A percentile compares a stretch with the other conserved stretches of the same genome.
These are phyloP conservation scores for Platyrinchus mystaceus DNA, from an alignment of 2,797 vertebrate species.

Conservation along the genomic window DNA sequence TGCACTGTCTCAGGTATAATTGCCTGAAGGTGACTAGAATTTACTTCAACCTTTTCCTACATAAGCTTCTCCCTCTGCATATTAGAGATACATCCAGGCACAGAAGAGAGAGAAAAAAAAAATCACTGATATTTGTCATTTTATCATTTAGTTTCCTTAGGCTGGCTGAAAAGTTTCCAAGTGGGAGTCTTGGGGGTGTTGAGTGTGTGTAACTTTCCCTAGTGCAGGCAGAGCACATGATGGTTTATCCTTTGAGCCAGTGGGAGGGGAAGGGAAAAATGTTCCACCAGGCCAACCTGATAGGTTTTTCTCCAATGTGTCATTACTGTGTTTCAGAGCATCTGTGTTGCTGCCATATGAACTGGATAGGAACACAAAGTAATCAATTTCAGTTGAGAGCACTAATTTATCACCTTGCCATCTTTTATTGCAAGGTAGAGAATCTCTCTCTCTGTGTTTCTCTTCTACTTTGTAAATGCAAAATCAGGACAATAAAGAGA, in stretches of 20 bases:
- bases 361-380: constrained; percentile 89
- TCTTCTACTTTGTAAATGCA: background rate
- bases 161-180: constrained; percentile 30
- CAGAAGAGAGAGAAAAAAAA: background rate
- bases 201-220: background rate
- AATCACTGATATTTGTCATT: constrained; percentile 63
- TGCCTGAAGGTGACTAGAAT: constrained; percentile 47
- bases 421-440: constrained; percentile 83
- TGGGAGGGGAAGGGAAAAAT: background rate
- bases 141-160: constrained; percentile 39
- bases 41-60: constrained; percentile 19
- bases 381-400: constrained; percentile 98
- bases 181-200: background rate
- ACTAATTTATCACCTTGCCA: constrained; percentile 99
- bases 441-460: constrained; percentile 50
- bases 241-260: background rate
- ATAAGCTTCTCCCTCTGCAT: constrained; percentile 16
- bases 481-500: constrained; percentile 40
- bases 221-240: background rate
- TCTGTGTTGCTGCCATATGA: constrained; percentile 91
- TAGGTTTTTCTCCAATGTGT: constrained; percentile 86
- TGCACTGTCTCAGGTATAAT: background rate
- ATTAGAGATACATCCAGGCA: background rate
- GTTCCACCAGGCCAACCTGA: constrained; percentile 52
- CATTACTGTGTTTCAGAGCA: constrained; percentile 91